These are phyloP conservation scores for Nephrocerus scutellatus DNA, from an alignment of 2,888 invertebrate species.

Conservation along the genomic window DNA sequence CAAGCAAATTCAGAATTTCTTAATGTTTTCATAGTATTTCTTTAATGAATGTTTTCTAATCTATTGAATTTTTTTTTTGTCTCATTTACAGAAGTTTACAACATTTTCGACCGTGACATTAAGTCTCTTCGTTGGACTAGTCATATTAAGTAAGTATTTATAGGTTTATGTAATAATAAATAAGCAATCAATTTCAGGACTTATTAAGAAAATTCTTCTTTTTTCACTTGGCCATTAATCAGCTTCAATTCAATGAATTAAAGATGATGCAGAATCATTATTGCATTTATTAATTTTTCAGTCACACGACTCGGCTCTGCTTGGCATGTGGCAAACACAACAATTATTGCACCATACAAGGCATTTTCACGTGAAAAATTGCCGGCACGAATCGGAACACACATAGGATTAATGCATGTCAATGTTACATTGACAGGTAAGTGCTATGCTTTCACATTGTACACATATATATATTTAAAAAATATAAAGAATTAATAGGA, in stretches of 20 bases:
- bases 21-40: background rate
- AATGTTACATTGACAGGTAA: constrained; percentile 91
- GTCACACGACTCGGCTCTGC: constrained; percentile 84
- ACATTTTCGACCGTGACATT: constrained; percentile 88
- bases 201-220: constrained; percentile 3
- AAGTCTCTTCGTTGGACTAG: constrained; percentile 87
- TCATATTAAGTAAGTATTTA: constrained; percentile 74
- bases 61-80: constrained; percentile 6
- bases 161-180: background rate
- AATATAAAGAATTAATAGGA: too few relatives aligned
- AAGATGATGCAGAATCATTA: constrained; percentile 14
- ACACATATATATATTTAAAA: too few relatives aligned
- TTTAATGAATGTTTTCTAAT: constrained; percentile 3
- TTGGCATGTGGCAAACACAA: constrained; percentile 84
- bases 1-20: too few relatives aligned
- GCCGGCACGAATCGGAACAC: constrained; percentile 81
- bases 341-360: constrained; percentile 78
- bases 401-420: constrained; percentile 87
- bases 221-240: constrained; percentile 13
- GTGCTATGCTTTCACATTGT: too few relatives aligned
- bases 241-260: constrained; percentile 15
- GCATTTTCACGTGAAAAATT: constrained; percentile 86
- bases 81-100: constrained; percentile 67
- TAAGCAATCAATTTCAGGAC: constrained; percentile 2
- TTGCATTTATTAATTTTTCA: constrained; percentile 47